Conservation (phyloP, 1,140 invertebrate species). For the Calliphora vicina region DNA sequence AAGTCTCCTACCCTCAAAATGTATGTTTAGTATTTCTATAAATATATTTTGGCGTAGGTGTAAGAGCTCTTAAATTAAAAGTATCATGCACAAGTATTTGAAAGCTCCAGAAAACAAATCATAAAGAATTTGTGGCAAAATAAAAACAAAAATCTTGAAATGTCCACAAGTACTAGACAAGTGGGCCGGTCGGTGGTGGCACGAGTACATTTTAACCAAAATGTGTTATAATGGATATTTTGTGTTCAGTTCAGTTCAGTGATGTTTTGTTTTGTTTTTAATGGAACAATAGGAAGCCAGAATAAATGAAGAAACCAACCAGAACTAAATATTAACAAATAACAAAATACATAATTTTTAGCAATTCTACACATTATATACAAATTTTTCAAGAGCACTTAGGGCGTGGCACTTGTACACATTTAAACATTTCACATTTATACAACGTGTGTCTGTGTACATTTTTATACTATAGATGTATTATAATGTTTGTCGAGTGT, state of each 20-base stretch:
- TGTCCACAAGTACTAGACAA: background rate
- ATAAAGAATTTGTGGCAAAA: background rate
- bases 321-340: background rate
- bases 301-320: background rate
- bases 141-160: background rate
- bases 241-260: background rate
- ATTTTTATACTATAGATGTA: background rate
- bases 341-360: constrained; percentile 20
- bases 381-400: constrained; percentile 10
- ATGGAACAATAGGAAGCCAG: background rate
- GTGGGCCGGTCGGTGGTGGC: background rate
- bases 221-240: constrained; percentile 6
- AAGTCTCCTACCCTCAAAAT: too few species aligned
- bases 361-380: constrained; percentile 9
- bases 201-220: background rate
- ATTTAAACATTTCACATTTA: background rate
- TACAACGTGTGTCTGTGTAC: background rate
- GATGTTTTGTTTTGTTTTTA: background rate
- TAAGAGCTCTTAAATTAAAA: constrained; percentile 10
- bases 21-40: too few species aligned
- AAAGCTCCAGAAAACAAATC: background rate
- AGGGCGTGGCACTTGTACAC: constrained; percentile 25
- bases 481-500: background rate
- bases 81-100: constrained; percentile 5
- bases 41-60: background rate